Percentiles rank a stretch among this genome's conserved stretches.
Conservation (phyloP, 1,140 invertebrate species). For the Camponotus vicinus region DNA sequence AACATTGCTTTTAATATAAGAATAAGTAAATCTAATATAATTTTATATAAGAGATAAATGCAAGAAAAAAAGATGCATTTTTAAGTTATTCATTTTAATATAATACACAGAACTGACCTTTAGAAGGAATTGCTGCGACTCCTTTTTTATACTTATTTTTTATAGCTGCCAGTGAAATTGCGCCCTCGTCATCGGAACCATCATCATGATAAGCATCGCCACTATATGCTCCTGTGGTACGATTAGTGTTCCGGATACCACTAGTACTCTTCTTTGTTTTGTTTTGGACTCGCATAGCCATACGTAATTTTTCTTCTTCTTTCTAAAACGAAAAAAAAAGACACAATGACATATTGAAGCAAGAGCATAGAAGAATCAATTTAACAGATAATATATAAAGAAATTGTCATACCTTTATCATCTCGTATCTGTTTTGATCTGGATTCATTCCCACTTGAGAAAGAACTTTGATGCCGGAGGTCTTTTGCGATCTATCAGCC, state of each 20-base stretch:
- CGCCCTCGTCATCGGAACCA: constrained; percentile 96
- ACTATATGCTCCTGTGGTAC: constrained; percentile 87
- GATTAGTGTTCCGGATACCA: constrained; percentile 87
- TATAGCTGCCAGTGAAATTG: constrained; percentile 96
- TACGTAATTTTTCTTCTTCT: constrained; percentile 97
- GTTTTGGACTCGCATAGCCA: constrained; percentile 92
- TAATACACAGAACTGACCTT: constrained; percentile 84
- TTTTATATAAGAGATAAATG: background rate
- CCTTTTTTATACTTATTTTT: constrained; percentile 97
- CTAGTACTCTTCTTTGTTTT: constrained; percentile 88
- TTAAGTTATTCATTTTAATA: background rate
- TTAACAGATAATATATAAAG: background rate
- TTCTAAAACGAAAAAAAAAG: constrained; percentile 87
- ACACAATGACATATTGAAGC: background rate
- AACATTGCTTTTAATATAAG: too few species aligned
- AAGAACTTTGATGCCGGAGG: constrained; percentile 98
- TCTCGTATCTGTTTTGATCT: constrained; percentile 95
- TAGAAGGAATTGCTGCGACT: constrained; percentile 77
- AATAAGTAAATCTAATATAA: constrained; percentile 3
- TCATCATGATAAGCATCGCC: constrained; percentile 89
- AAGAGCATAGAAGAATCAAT: too few species aligned
- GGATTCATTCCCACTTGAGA: constrained; percentile 98
- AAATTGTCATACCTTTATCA: constrained; percentile 91
- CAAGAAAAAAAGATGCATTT: background rate
- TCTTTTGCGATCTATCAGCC: constrained; percentile 98